Base-by-base conservation (phyloP, 1,140 invertebrate species). In the Steinernema feltiae region DNA sequence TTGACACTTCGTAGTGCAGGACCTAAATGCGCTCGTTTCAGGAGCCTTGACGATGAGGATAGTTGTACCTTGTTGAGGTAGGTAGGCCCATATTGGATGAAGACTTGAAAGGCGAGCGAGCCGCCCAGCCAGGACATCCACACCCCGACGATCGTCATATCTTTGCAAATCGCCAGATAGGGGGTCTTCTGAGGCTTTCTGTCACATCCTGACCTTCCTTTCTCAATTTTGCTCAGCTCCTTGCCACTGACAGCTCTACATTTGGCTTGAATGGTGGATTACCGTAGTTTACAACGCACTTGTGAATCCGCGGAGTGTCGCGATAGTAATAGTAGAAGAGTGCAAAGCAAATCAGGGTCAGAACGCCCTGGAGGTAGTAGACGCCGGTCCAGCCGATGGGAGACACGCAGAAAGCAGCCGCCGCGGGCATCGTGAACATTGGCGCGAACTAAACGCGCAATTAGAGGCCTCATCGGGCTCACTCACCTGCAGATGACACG, bases 401-500 rank as follows among this genome's bases (percentile, higher is more conserved):
- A 63, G 53, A 63, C 24, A 63, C 53, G 24, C 53, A 17, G 53
- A 63, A 63, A 3, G 53, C 53, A 63, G 15, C 53, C 7, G 53
- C 53, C 24, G 24, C 53, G 24, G 53, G 53, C 53, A 63, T 63
- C 7, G 53, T 63, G 24, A 63, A 27, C 53, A 63, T 63, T 3
- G 53, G 53, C 2, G 53, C 12, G 15, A 63, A 27, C 53, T 63
- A 63, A 41, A 41, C 7, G 18, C 35, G 35, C 7, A 7, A 41
- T 41, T 41, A 7, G 7, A 41, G 35, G 18, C 7, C n/a, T n/a
- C n/a, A n/a, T n/a, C n/a, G n/a, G n/a, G n/a, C n/a, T n/a, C n/a
- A 75, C 29, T n/a, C n/a, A 82, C 81, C 76, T 83, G 83, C 72
- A 85, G 70, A 53, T 83, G 77, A n/a, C 75, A 76, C 0, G 78